These are phyloP conservation scores for Lasioglossum albipes DNA, from an alignment of 1,140 invertebrate species.

Conservation along the genomic window DNA sequence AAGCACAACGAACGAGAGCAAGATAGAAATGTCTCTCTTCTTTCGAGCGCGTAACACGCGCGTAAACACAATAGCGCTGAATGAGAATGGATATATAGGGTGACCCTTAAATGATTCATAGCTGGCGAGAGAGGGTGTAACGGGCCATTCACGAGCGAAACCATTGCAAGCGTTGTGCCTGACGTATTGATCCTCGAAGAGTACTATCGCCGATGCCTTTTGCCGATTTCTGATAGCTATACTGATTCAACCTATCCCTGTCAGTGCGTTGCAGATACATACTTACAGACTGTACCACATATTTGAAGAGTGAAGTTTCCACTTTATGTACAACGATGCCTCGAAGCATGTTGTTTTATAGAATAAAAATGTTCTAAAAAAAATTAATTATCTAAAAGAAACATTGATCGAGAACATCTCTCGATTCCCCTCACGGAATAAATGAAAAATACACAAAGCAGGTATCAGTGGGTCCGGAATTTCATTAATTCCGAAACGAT, in stretches of 20 bases:
- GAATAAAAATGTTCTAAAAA: too few relatives aligned
- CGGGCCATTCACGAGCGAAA: conserved; percentile 58
- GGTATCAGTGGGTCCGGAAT: too few relatives aligned
- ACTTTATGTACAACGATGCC: too few relatives aligned
- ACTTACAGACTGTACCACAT: too few relatives aligned
- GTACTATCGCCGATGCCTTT: conserved; percentile 16
- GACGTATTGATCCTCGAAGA: conserved; percentile 60
- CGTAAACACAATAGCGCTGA: conserved; percentile 43
- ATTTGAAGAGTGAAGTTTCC: too few relatives aligned
- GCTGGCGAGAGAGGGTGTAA: conserved; percentile 41
- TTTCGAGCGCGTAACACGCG: conserved; percentile 22
- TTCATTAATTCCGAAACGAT: not conserved
- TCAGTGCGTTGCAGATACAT: too few relatives aligned
- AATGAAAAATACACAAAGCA: too few relatives aligned
- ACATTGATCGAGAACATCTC: too few relatives aligned
- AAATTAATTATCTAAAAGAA: too few relatives aligned
- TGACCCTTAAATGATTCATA: conserved; percentile 66
- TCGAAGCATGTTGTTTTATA: too few relatives aligned
- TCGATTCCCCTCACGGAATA: too few relatives aligned
- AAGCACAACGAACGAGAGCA: too few relatives aligned
- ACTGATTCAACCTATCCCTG: not conserved
- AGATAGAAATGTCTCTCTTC: not conserved
- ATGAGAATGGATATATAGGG: conserved; percentile 42
- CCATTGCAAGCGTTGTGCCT: conserved; percentile 41
- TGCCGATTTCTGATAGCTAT: conserved; percentile 1